Conservation (phyloP, 2,113 vertebrate species). For the Elachura formosa region DNA sequence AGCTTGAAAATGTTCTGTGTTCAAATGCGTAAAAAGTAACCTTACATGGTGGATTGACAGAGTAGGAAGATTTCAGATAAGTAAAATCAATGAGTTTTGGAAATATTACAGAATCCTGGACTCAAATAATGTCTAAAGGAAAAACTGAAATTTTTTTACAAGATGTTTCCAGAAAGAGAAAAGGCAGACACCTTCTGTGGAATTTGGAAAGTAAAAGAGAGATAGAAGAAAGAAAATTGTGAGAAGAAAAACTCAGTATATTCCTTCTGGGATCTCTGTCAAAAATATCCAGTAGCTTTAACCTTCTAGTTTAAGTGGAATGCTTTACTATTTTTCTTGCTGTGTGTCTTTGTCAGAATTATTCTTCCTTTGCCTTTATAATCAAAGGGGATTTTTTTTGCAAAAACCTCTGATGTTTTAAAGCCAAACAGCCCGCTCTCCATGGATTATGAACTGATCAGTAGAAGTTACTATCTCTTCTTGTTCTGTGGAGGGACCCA, state of each 20-base stretch:
- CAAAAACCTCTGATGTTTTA: not conserved
- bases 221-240: not conserved
- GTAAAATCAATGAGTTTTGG: not conserved
- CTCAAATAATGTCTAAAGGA: not conserved
- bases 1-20: not conserved
- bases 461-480: not conserved
- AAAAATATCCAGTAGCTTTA: not conserved
- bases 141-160: not conserved
- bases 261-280: not conserved
- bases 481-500: not conserved
- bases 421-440: not conserved
- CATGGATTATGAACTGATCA: not conserved
- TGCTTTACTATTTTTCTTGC: not conserved
- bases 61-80: not conserved
- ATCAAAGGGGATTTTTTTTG: fast-evolving
- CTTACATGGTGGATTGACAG: not conserved
- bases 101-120: not conserved
- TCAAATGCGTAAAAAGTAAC: not conserved
- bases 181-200: not conserved
- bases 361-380: not conserved
- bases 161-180: not conserved
- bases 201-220: not conserved
- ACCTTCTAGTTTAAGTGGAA: not conserved
- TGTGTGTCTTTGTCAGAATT: not conserved
- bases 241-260: not conserved